Base-by-base conservation (phyloP, 2,888 invertebrate genomes). In the Aspidiotus rigidus region DNA sequence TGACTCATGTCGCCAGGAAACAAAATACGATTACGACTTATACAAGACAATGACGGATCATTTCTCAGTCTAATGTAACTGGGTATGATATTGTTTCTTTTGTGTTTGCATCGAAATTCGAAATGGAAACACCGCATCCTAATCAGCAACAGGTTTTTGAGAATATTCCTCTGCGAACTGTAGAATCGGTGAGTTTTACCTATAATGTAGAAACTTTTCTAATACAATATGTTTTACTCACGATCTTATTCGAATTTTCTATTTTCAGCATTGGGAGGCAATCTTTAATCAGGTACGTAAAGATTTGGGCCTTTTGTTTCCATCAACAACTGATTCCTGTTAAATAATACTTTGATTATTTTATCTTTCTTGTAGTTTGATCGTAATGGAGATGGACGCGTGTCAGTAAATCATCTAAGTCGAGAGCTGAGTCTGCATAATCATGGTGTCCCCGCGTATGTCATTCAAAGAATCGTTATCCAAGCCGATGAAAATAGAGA, bases 371-470 rank as follows among this genome's bases (percentile, higher is more conserved):
- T n/a, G 69, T 62, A 88, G 85, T 88, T 88, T 74, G 90, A 90
- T 76, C 80, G 78, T 61, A 86, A 90, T 76, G 80, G 82, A 71
- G 88, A 89, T 79, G 89, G 88, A 0, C 81, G 78, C 72, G 85
- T 90, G 74, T 85, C 85, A 3, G 81, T 85, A 75, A 79, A 81
- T 28, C 89, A 90, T 75, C 79, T 90, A 6, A 82, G 82, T 76
- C 83, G 83, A 60, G 83, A 83, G 62, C 70, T 74, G 53, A 60
- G 73, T 10, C 71, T 62, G 17, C 85, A 84, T 76, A 83, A 83
- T 62, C 82, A 85, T 72, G 88, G 89, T 73, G 82, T 90, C 56
- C 89, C 89, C 0, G 80, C 83, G 54, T 81, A 84, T 71, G 83
- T 86, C 44, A 84, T 87, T 7, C 81, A 82, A 66, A 83, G 84